Conservation (phyloP, 2,888 invertebrate species). For the Camponotus fellah region DNA sequence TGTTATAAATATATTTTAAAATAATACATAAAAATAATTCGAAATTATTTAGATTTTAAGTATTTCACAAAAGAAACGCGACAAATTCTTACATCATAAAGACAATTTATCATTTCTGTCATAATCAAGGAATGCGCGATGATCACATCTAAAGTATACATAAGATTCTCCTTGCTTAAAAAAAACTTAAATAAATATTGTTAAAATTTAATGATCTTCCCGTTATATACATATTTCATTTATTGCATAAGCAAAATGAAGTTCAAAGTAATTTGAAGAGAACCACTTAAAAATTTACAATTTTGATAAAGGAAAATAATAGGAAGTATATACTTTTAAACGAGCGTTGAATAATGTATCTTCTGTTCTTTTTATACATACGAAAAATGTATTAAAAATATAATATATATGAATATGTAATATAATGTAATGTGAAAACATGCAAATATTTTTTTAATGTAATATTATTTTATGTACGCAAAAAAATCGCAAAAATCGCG, state of each 20-base stretch:
- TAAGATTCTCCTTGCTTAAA: neutral
- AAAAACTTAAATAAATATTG: constrained; percentile 8
- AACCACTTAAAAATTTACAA: neutral
- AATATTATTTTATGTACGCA: too few relatives aligned
- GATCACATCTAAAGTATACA: constrained; percentile 17
- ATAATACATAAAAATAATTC: neutral
- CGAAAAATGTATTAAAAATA: neutral
- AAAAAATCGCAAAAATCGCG: too few relatives aligned
- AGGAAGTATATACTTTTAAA: neutral
- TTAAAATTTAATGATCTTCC: constrained; percentile 20
- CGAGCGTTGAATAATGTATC: neutral
- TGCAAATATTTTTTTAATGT: too few relatives aligned
- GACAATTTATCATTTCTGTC: neutral
- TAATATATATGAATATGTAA: neutral
- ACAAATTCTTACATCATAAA: constrained; percentile 6
- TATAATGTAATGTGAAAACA: too few relatives aligned
- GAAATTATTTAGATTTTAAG: constrained; percentile 1
- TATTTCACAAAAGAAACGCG: neutral
- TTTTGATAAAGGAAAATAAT: neutral
- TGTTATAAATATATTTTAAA: neutral
- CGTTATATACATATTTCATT: neutral
- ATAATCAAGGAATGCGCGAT: neutral
- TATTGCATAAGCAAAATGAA: constrained; percentile 1
- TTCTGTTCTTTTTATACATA: neutral
- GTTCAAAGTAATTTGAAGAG: neutral